A percentile compares a stretch with the other conserved stretches of the same genome.
Conservation (phyloP, 2,888 invertebrate genomes). For the Cheilosia soror region DNA sequence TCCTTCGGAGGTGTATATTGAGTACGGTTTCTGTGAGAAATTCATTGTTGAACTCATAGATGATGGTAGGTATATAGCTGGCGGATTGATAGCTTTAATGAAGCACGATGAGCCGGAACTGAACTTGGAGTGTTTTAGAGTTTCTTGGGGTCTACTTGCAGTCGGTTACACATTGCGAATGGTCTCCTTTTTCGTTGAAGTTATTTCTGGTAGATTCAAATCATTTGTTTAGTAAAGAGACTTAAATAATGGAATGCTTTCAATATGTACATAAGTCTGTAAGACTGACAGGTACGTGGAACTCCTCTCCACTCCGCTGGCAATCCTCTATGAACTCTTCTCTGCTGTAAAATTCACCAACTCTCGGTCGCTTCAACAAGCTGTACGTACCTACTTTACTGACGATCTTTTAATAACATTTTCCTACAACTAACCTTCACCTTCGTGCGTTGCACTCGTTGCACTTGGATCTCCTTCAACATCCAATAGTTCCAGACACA, state of each 20-base stretch:
- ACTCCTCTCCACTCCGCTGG: too few species aligned
- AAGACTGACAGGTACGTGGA: too few species aligned
- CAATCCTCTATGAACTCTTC: too few species aligned
- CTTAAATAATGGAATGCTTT: too few species aligned
- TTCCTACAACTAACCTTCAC: slow-evolving; percentile 66
- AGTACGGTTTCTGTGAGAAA: background rate
- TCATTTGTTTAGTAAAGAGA: too few species aligned
- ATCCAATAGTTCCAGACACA: slow-evolving; percentile 51
- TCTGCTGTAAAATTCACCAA: slow-evolving; percentile 40
- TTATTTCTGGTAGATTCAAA: too few species aligned
- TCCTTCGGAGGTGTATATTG: background rate
- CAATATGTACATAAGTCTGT: too few species aligned
- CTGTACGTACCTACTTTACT: background rate
- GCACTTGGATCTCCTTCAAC: slow-evolving; percentile 37
- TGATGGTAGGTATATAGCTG: slow-evolving; percentile 7
- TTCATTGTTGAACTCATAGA: background rate
- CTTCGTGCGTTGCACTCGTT: slow-evolving; percentile 45
- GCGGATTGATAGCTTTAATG: slow-evolving; percentile 10
- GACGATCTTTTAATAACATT: slow-evolving; percentile 29
- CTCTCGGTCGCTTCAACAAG: slow-evolving; percentile 24
- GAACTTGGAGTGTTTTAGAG: slow-evolving; percentile 3
- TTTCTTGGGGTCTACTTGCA: slow-evolving; percentile 1
- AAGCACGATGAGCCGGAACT: background rate
- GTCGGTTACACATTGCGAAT: background rate
- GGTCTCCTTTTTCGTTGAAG: background rate